phyloP scores from a whole-genome alignment of 2,888 invertebrate genomes.

The Agelastica alni region DNA sequence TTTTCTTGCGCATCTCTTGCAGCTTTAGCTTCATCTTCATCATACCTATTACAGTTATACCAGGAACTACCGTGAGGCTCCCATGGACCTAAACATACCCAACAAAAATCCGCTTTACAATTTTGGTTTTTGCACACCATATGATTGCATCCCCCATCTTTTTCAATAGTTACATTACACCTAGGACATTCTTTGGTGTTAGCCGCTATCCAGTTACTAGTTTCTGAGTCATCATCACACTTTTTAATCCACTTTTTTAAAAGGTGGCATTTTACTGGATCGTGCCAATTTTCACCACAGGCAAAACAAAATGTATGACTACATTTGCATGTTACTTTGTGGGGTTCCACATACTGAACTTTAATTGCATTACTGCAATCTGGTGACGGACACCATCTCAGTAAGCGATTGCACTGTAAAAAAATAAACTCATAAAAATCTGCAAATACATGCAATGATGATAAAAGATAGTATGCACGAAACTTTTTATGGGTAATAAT shows the following conservation, averaged over 20 bases:
- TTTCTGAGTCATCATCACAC: conserved; percentile 98
- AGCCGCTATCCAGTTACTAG: conserved; percentile 98
- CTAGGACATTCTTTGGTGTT: conserved; percentile 99
- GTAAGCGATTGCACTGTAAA: conserved; percentile 86
- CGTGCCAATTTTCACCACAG: conserved; percentile 98
- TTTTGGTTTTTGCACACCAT: conserved; percentile 98
- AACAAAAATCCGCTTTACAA: conserved; percentile 98
- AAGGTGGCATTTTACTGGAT: conserved; percentile 93
- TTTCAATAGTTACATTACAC: conserved; percentile 95
- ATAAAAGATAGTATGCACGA: too few species aligned
- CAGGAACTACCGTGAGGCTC: conserved; percentile 97
- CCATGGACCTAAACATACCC: conserved; percentile 99
- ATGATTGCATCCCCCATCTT: conserved; percentile 99
- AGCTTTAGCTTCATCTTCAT: conserved; percentile 95
- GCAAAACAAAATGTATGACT: conserved; percentile 93
- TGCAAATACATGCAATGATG: too few species aligned
- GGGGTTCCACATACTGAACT: conserved; percentile 87
- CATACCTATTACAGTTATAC: conserved; percentile 96
- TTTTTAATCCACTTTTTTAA: conserved; percentile 97
- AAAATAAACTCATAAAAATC: too few species aligned
- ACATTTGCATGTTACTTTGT: conserved; percentile 92
- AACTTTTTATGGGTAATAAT: too few species aligned
- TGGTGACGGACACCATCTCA: conserved; percentile 98
- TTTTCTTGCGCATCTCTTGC: conserved; percentile 95
- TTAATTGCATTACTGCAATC: conserved; percentile 96